These are phyloP conservation scores for Sebastes variabilis DNA, from an alignment of 2,797 vertebrate genomes.

Conservation along the genomic window DNA sequence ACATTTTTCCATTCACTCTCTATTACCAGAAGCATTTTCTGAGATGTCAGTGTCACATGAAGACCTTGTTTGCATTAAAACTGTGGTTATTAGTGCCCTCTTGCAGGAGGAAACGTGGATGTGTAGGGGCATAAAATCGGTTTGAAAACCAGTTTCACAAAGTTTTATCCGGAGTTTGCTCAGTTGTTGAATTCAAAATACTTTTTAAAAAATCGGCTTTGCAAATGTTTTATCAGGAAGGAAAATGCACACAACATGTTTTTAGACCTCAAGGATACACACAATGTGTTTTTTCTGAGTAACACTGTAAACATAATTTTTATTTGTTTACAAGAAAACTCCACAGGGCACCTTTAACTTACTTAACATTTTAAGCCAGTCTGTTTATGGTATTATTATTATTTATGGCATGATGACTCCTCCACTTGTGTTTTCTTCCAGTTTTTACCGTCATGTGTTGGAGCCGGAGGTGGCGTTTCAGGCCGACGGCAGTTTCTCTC, in stretches of 20 bases:
- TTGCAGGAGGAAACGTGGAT: background rate
- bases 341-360: background rate
- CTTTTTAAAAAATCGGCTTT: background rate
- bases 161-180: background rate
- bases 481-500: constrained; percentile 86
- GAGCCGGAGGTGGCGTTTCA: constrained; percentile 92
- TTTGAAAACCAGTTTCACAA: background rate
- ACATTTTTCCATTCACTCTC: background rate
- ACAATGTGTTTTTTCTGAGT: background rate
- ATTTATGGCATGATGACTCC: background rate
- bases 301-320: background rate
- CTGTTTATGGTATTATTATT: background rate
- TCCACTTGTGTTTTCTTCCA: constrained; percentile 60
- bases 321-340: background rate
- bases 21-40: background rate
- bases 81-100: background rate
- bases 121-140: background rate
- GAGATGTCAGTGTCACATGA: background rate
- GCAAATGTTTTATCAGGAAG: background rate
- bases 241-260: background rate
- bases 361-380: background rate
- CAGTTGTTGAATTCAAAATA: background rate
- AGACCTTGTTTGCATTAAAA: background rate
- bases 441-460: constrained; percentile 96
- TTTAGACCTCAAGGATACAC: no score